Percentiles rank a stretch among this genome's conserved stretches.
Conservation (phyloP, 2,888 invertebrate species). For the Aethes cnicana region DNA sequence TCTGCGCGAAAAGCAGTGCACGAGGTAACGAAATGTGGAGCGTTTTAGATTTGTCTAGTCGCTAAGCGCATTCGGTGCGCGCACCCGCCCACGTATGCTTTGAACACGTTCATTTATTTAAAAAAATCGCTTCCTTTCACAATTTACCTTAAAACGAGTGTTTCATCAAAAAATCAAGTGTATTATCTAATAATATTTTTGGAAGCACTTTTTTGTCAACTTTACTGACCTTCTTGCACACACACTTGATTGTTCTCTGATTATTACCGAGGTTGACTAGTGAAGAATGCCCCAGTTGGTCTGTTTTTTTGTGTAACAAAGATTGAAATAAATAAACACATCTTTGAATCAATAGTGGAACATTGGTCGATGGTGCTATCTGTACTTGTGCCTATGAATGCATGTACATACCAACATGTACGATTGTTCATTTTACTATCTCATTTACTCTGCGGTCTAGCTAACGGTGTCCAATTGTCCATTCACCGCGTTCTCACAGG, state of each 20-base stretch:
- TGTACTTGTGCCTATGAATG: no score
- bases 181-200: no score
- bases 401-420: no score
- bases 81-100: constrained; percentile 44
- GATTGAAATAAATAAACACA: no score
- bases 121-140: constrained; percentile 21
- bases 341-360: no score
- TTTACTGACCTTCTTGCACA: no score
- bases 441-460: constrained; percentile 11
- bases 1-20: constrained; percentile 42
- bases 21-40: constrained; percentile 48
- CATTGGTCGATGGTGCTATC: no score
- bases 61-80: constrained; percentile 55
- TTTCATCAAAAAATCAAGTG: neutral
- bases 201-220: no score
- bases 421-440: neutral
- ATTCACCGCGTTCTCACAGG: constrained; percentile 19
- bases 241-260: no score
- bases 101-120: constrained; percentile 44
- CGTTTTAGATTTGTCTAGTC: constrained; percentile 60
- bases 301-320: no score
- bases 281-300: no score
- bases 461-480: constrained; percentile 26
- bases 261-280: no score
- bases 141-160: neutral